A percentile compares a stretch with the other conserved stretches of the same genome.
phyloP scores from a whole-genome alignment of 2,888 invertebrate species.

The Quadroppia sp. region DNA sequence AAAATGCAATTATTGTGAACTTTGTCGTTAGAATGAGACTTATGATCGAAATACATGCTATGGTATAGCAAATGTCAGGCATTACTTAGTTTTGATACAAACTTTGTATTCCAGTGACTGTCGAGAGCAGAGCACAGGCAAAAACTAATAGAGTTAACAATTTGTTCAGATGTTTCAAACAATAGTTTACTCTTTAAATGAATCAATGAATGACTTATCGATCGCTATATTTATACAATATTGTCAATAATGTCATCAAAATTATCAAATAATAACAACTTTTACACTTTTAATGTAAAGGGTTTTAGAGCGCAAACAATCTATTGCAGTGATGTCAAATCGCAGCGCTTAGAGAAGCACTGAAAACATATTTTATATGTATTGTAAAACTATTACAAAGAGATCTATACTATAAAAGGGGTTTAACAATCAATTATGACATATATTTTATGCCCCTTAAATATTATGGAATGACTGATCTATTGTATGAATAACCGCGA shows the following conservation, averaged over 20 bases:
- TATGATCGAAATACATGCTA: conserved; percentile 32
- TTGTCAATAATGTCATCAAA: too few species aligned
- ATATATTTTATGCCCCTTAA: too few species aligned
- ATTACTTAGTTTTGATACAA: background rate
- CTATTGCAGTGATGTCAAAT: too few species aligned
- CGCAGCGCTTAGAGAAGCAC: too few species aligned
- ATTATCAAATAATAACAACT: too few species aligned
- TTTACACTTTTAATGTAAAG: too few species aligned
- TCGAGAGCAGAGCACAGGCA: background rate
- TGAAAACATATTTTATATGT: too few species aligned
- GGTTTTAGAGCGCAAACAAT: too few species aligned
- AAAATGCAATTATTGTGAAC: conserved; percentile 24
- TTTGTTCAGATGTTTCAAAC: conserved; percentile 32
- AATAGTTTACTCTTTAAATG: background rate
- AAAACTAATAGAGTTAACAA: conserved; percentile 17
- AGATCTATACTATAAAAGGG: too few species aligned
- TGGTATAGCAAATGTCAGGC: conserved; percentile 3
- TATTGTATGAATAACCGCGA: background rate
- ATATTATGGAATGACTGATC: background rate
- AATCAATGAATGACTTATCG: background rate
- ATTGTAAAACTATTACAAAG: too few species aligned
- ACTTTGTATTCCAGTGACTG: background rate
- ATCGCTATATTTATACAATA: background rate
- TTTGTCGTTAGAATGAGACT: conserved; percentile 9
- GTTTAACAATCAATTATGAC: too few species aligned